Percentiles rank a stretch among this genome's conserved stretches.
phyloP scores from a whole-genome alignment of 2,797 vertebrate genomes.

The Atherinosoma microstoma region DNA sequence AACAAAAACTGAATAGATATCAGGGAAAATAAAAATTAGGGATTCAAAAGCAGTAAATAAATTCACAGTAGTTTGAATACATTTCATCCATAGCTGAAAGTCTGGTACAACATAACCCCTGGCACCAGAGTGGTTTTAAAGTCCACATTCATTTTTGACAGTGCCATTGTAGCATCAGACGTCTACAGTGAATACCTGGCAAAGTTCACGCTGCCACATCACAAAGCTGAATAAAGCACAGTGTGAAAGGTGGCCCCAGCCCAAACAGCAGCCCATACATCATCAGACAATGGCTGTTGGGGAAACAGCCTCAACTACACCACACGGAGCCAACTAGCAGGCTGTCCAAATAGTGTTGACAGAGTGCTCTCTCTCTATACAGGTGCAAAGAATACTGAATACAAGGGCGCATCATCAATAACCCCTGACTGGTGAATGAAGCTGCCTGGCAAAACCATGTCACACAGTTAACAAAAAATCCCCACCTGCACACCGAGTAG shows the following conservation, averaged over 20 bases:
- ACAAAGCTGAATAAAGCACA: slow-evolving; percentile 60
- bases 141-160: slow-evolving; percentile 35
- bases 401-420: slow-evolving; percentile 64
- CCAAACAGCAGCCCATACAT: slow-evolving; percentile 71
- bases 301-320: slow-evolving; percentile 52
- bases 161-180: slow-evolving; percentile 50
- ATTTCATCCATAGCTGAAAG: slow-evolving; percentile 13
- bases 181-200: slow-evolving; percentile 52
- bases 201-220: slow-evolving; percentile 55
- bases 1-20: neutral
- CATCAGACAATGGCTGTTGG: slow-evolving; percentile 74
- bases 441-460: slow-evolving; percentile 60
- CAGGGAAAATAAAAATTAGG: neutral
- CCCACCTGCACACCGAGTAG: slow-evolving; percentile 37
- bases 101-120: slow-evolving; percentile 17
- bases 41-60: slow-evolving; percentile 15
- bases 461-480: slow-evolving; percentile 45
- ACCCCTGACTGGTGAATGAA: slow-evolving; percentile 44
- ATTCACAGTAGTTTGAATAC: slow-evolving; percentile 8
- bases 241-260: slow-evolving; percentile 65
- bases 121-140: slow-evolving; percentile 26
- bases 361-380: slow-evolving; percentile 43
- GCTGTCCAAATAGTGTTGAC: slow-evolving; percentile 61
- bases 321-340: slow-evolving; percentile 58
- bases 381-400: slow-evolving; percentile 57